Base-by-base conservation (phyloP, 2,797 vertebrate species). In the Eremophila alpestris region DNA sequence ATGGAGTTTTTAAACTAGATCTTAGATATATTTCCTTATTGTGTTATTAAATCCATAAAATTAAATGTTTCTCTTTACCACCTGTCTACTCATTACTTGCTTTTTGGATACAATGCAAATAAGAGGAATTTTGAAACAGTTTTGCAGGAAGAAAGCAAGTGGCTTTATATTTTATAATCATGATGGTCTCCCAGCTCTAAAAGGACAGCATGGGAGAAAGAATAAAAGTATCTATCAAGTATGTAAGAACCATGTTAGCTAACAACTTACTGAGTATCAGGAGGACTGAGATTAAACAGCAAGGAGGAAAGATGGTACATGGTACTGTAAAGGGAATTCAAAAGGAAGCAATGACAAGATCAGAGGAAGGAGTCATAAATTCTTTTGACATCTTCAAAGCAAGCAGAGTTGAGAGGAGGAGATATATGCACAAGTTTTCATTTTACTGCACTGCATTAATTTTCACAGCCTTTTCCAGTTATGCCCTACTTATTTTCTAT, bases 331-430 rank as follows among this genome's bases (percentile, higher is more conserved):
- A 87, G 30, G 24, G 34, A 94, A 96, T 93, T 84, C 59, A 95
- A 93, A 92, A 20, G 30, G 43, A 94, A 79, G 15, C 68, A 83
- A 73, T 84, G 54, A 94, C 78, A 90, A 73, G 77, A 87, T 82
- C 77, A 83, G 63, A 87, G 34, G 67, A 87, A 77, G n/a, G 10
- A 95, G n/a, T 46, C 67, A 68, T 67, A 93, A 92, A 90, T 95
- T 91, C 55, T 89, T 92, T 70, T 89, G 92, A 89, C 92, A 83
- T 77, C 80, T 94, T 96, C 90, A 95, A 91, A 96, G 86, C 0
- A 8, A 84, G 38, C 17, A 49, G 59, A 55, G 22, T 63, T 63
- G 45, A 83, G 73, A 62, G 46, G 54, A 92, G 62, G 85, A 92
- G 71, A 76, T 88, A 20, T n/a, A 69, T 2, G 21, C 22, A 73